Percentiles rank a stretch among this genome's conserved stretches.
phyloP scores from a whole-genome alignment of 1,140 invertebrate genomes.

The Bombus pyrosoma region DNA sequence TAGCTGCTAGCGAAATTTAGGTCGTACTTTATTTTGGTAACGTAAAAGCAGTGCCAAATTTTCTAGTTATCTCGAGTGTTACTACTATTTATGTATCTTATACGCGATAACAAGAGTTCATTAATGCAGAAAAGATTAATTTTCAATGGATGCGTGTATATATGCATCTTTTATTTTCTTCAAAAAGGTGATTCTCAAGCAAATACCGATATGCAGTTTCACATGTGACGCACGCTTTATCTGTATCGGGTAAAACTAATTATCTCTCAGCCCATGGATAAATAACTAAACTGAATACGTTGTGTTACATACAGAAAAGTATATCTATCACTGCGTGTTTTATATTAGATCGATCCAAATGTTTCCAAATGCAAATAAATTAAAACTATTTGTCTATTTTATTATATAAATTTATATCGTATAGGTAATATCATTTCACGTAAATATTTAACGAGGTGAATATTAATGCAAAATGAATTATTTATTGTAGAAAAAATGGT shows the following conservation, averaged over 20 bases:
- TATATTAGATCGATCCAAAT: neutral
- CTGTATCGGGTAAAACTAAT: conserved; percentile 46
- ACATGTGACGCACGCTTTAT: conserved; percentile 28
- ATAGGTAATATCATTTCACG: neutral
- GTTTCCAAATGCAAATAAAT: neutral
- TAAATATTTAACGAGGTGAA: neutral
- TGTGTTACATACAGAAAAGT: neutral
- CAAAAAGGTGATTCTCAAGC: neutral
- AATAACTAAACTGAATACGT: conserved; percentile 8
- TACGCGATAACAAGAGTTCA: neutral
- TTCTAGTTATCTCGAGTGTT: neutral
- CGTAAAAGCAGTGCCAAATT: conserved; percentile 46
- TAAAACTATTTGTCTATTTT: neutral
- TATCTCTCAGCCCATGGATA: conserved; percentile 38
- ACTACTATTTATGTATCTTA: neutral
- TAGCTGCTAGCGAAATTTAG: conserved; percentile 11
- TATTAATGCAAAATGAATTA: neutral
- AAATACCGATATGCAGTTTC: conserved; percentile 7
- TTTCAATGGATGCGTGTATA: neutral
- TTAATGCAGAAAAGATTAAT: neutral
- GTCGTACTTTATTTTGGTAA: conserved; percentile 53
- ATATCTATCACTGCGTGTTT: neutral
- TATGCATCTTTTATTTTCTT: conserved; percentile 8
- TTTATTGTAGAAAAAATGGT: conserved; percentile 68
- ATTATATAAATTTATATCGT: neutral